These are phyloP conservation scores for Macheiramphus alcinus DNA, from an alignment of 2,113 vertebrate species.

Conservation along the genomic window DNA sequence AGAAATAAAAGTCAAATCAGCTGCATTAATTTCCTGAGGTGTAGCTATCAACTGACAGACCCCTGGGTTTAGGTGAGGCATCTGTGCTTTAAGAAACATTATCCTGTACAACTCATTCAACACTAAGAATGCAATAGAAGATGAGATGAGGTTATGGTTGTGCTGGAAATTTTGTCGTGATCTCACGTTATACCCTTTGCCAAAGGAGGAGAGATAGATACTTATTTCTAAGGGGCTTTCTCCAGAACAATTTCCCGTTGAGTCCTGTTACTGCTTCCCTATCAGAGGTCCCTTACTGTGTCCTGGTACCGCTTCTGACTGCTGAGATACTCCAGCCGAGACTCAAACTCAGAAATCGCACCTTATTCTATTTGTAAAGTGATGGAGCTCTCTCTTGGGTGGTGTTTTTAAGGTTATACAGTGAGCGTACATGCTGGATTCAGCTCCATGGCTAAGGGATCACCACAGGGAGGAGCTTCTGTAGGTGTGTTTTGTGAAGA, in stretches of 20 bases:
- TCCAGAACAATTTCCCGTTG: not conserved
- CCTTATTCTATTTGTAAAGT: no score
- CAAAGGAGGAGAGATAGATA: not conserved
- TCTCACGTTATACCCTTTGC: not conserved
- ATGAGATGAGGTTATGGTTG: not conserved
- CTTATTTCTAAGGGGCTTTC: not conserved
- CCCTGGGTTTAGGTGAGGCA: not conserved
- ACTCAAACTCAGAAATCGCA: rapidly evolving
- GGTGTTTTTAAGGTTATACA: not conserved
- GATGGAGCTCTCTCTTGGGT: not conserved
- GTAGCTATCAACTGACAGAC: not conserved
- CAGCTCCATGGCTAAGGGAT: not conserved
- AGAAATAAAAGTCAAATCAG: not conserved
- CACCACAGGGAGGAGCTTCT: not conserved
- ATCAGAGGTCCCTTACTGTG: rapidly evolving
- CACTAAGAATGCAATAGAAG: rapidly evolving
- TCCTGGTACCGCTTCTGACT: not conserved
- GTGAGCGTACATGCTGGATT: rapidly evolving
- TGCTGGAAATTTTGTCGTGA: not conserved
- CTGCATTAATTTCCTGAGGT: not conserved
- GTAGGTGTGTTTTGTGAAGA: not conserved
- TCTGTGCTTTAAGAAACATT: not conserved
- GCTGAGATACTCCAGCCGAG: not conserved
- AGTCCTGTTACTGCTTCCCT: not conserved
- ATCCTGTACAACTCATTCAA: not conserved